These are phyloP conservation scores for Sciurus carolinensis DNA, from an alignment of 2,797 vertebrate genomes.

Conservation along the genomic window DNA sequence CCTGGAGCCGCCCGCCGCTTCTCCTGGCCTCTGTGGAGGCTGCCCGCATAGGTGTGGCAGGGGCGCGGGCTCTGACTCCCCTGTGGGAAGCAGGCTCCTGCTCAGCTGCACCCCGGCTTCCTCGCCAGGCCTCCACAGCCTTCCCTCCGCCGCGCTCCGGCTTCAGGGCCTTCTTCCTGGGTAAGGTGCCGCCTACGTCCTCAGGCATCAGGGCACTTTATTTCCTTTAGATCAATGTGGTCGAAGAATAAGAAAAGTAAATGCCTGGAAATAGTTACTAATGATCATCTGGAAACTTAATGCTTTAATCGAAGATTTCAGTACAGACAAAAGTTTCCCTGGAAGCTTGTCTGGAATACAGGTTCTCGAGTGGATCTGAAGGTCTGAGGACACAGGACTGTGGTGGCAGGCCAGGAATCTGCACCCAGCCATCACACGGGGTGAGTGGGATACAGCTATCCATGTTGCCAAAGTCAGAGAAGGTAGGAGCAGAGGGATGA, in stretches of 20 bases:
- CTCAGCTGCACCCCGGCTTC: neutral
- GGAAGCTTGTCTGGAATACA: neutral
- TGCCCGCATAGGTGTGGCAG: accelerated
- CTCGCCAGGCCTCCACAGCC: no score
- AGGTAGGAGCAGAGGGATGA: neutral
- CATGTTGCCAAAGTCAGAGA: neutral
- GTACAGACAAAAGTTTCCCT: accelerated
- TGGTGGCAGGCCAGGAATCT: accelerated
- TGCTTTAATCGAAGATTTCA: neutral
- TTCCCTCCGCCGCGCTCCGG: neutral
- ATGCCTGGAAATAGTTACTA: neutral
- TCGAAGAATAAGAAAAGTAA: neutral
- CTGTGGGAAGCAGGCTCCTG: no score
- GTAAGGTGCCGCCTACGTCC: neutral
- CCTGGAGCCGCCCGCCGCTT: no score
- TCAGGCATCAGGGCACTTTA: neutral
- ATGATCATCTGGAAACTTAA: neutral
- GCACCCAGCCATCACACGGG: accelerated
- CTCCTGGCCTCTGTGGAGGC: no score
- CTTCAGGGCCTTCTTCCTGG: neutral
- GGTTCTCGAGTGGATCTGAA: neutral
- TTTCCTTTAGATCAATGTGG: neutral
- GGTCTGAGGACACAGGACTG: neutral
- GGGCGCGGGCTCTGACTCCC: no score
- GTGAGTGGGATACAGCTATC: neutral